Evolutionary conservation across 2,888 invertebrate genomes (phyloP), one percentile per base, ranked within the genome.

Genomic region (Xanthia icteritia): DNA sequence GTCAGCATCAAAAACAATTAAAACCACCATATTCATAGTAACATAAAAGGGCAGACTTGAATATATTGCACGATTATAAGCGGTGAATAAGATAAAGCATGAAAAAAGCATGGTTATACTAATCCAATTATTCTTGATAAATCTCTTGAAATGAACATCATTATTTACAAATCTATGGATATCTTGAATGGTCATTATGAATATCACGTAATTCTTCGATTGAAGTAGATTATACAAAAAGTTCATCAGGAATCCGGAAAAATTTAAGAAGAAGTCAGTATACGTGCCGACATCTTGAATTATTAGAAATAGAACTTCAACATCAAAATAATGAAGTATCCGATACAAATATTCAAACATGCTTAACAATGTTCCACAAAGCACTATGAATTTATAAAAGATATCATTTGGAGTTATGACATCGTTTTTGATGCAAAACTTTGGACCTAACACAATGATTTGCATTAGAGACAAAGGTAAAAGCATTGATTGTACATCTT

Each of bases 401-500:
- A 39, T n/a, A 20, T 64, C 5, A 13, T 67, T 67, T 2, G 58
- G 13, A 5, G 5, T 65, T 51, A 72, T 63, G 5, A 48, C 20
- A 65, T 65, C 20, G 20, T 45, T 51, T 51, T 51, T 51, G 2
- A 51, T 51, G 20, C 20, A 20, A 51, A 8, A 51, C 6, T 51
- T 51, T 11, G 45, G 39, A n/a, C 27, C 27, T 11, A 45, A 27
- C 8, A n/a, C 4, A 1, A 56, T 56, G 23, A 17, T 39, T 15
- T 78, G 79, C 63, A 77, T 64, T 20, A 78, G 17, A 42, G 69
- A 69, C 17, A 77, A 64, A n/a, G 70, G 77, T 0, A 58, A 27
- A 48, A 77, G 36, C 31, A 77, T 64, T 6, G 64, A 64, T 20
- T 77, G 79, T 2, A 77, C 15, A n/a, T 77, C 69, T 69, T 70